Evolutionary conservation across 2,888 invertebrate species (phyloP).

Genomic region (Hyposoter didymator): DNA sequence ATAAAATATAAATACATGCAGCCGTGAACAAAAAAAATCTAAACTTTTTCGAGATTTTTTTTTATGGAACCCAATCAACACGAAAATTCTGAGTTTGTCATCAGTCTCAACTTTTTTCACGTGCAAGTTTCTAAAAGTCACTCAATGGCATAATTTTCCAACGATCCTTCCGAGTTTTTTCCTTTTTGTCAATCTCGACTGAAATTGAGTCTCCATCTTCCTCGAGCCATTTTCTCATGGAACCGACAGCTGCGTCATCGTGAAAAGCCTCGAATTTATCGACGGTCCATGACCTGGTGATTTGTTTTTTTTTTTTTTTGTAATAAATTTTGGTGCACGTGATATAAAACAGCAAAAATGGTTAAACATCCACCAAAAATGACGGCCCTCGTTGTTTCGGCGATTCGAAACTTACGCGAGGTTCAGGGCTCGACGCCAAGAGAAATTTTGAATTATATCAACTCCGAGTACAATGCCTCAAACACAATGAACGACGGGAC

Average conservation of each 20-base stretch:
- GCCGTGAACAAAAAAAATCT: neutral
- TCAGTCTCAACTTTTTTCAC: neutral
- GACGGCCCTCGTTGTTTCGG: constrained; percentile 79
- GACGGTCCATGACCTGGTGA: neutral
- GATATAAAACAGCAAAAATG: constrained; percentile 64
- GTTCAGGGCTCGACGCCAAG: constrained; percentile 79
- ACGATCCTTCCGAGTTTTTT: constrained; percentile 24
- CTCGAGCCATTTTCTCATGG: neutral
- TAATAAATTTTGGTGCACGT: neutral
- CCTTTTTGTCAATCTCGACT: neutral
- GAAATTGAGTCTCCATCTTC: neutral
- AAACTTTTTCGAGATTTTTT: constrained; percentile 4
- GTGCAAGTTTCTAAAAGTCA: neutral
- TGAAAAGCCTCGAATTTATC: neutral
- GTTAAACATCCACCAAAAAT: constrained; percentile 77
- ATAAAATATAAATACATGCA: constrained; percentile 22
- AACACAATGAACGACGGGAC: constrained; percentile 65
- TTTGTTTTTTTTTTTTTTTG: neutral
- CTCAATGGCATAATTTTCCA: neutral
- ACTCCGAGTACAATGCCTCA: constrained; percentile 75
- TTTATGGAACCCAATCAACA: neutral
- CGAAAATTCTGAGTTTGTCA: neutral
- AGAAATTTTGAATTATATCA: constrained; percentile 80
- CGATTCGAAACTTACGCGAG: constrained; percentile 79
- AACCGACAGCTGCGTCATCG: neutral